Conservation (phyloP, 2,888 invertebrate genomes). For the Xanthorhoe spadicearia region DNA sequence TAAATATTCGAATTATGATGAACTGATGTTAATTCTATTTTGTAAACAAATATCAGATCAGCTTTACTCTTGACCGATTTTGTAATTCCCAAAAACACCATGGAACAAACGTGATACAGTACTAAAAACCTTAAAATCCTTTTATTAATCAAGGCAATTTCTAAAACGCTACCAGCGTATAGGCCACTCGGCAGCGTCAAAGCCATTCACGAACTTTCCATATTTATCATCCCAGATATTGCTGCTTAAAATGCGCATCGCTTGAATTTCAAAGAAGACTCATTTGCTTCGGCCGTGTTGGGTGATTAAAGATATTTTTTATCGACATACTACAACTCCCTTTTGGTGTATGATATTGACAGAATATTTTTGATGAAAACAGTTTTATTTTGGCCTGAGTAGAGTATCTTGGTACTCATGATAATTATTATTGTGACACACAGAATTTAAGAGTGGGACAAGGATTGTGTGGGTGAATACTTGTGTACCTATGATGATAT, state of each 20-base stretch:
- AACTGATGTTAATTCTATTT: no score
- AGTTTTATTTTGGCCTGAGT: no score
- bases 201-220: constrained; percentile 38
- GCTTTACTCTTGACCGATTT: no score
- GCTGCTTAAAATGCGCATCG: constrained; percentile 46
- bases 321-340: neutral
- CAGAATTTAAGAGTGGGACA: no score
- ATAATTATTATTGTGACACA: no score
- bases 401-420: no score
- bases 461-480: no score
- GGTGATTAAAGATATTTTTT: constrained; percentile 32
- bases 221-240: constrained; percentile 42
- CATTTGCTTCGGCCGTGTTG: constrained; percentile 27
- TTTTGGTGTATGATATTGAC: neutral
- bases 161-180: neutral
- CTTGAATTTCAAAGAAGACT: constrained; percentile 41
- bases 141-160: neutral
- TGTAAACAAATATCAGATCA: no score
- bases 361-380: neutral
- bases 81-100: no score
- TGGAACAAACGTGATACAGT: no score
- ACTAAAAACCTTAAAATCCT: neutral
- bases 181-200: constrained; percentile 29
- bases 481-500: no score
- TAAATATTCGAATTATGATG: no score